phyloP scores from a whole-genome alignment of 2,888 invertebrate genomes.

The Troilus luridus region DNA sequence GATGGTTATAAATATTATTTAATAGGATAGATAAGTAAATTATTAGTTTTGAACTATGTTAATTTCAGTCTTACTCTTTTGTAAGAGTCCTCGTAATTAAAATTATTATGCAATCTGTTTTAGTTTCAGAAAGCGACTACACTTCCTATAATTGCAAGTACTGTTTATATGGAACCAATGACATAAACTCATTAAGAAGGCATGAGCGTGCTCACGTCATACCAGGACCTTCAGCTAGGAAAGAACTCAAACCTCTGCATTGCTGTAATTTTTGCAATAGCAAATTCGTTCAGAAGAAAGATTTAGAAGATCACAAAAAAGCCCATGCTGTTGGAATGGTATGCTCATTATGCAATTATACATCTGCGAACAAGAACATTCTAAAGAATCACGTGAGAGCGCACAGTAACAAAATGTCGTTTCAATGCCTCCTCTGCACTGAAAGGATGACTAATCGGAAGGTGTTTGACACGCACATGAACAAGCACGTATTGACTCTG shows the following conservation, averaged over 20 bases:
- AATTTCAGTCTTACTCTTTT: no score
- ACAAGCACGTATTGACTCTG: slow-evolving; percentile 18
- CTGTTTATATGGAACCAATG: not conserved
- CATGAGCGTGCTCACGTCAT: slow-evolving; percentile 35
- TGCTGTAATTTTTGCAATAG: slow-evolving; percentile 12
- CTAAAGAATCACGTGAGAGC: not conserved
- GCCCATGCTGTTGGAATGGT: slow-evolving; percentile 18
- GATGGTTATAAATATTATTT: no score
- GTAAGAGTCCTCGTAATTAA: not conserved
- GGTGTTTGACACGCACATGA: not conserved
- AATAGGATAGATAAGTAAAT: no score
- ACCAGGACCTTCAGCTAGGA: not conserved
- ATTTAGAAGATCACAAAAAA: not conserved
- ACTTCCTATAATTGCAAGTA: slow-evolving; percentile 28
- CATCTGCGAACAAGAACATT: not conserved
- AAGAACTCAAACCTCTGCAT: slow-evolving; percentile 18
- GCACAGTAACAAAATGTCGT: not conserved
- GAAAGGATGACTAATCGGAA: slow-evolving; percentile 11
- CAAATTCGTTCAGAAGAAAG: slow-evolving; percentile 34
- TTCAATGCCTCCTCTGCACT: slow-evolving; percentile 51
- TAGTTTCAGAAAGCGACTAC: not conserved
- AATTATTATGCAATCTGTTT: not conserved
- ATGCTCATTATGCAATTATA: slow-evolving; percentile 13
- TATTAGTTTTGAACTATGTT: no score
- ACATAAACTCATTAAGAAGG: not conserved